Evolutionary conservation across 1,140 invertebrate species (phyloP).

Genomic region (Phymastichus coffea): DNA sequence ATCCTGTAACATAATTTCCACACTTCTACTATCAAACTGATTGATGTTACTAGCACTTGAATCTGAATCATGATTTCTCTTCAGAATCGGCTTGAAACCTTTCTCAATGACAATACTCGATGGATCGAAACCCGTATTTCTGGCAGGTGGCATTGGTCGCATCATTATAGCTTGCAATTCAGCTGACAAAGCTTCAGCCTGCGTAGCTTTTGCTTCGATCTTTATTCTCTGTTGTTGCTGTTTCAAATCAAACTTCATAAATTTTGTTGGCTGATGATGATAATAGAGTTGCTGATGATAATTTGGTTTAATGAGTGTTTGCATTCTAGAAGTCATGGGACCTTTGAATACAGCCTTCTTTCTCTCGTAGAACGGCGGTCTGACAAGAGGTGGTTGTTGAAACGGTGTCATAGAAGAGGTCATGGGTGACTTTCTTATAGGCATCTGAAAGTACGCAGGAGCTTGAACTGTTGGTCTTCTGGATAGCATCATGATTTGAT

Average conservation of each 20-base stretch:
- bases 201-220: constrained; percentile 36
- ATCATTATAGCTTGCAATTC: neutral
- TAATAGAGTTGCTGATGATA: constrained; percentile 9
- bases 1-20: constrained; percentile 34
- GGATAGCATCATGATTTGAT: constrained; percentile 1
- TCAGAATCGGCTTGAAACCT: constrained; percentile 80
- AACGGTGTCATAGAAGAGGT: neutral
- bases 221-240: constrained; percentile 27
- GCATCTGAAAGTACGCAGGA: neutral
- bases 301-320: constrained; percentile 24
- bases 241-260: constrained; percentile 36
- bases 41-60: constrained; percentile 51
- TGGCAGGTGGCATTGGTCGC: constrained; percentile 43
- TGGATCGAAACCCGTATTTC: constrained; percentile 77
- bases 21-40: constrained; percentile 54
- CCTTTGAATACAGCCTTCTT: constrained; percentile 43
- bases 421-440: neutral
- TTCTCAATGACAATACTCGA: constrained; percentile 78
- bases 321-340: constrained; percentile 30
- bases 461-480: neutral
- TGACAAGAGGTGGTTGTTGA: neutral
- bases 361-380: constrained; percentile 37
- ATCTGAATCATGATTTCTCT: constrained; percentile 47
- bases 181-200: constrained; percentile 7
- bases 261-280: constrained; percentile 31